Conservation (phyloP, 2,797 vertebrate species). For the Mormyrops attenuatus region DNA sequence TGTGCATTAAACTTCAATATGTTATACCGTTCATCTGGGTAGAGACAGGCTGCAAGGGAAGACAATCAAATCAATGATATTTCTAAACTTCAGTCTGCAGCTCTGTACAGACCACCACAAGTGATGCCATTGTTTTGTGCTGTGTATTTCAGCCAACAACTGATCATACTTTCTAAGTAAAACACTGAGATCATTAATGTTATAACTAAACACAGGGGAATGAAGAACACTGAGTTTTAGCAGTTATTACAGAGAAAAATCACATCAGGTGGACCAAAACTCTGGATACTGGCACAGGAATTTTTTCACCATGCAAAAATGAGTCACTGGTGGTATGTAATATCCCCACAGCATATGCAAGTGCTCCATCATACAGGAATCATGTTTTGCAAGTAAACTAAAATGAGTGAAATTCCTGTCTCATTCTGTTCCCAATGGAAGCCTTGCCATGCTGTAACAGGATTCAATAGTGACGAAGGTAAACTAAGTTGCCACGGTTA, state of each 20-base stretch:
- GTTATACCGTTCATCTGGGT: not conserved
- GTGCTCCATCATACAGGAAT: conserved; percentile 19
- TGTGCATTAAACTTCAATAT: not conserved
- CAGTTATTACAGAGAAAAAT: conserved; percentile 1
- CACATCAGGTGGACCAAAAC: not conserved
- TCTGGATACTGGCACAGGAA: not conserved
- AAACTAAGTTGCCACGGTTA: conserved; percentile 36
- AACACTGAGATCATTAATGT: not conserved
- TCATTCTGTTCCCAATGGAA: conserved; percentile 13
- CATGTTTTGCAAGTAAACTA: conserved; percentile 18
- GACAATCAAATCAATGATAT: not conserved
- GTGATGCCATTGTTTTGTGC: not conserved
- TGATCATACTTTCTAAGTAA: not conserved
- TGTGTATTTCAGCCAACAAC: not conserved
- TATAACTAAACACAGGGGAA: not conserved
- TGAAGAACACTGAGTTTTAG: not conserved
- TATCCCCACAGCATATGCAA: conserved; percentile 20
- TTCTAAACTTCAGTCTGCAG: not conserved
- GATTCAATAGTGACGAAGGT: conserved; percentile 32
- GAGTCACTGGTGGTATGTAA: not conserved
- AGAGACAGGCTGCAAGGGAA: not conserved
- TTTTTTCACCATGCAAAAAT: not conserved
- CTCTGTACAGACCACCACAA: not conserved
- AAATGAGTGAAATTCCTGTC: conserved; percentile 8
- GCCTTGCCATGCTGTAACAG: conserved; percentile 30